These are phyloP conservation scores for Lithophane leautieri DNA, from an alignment of 2,888 invertebrate genomes.

Conservation along the genomic window DNA sequence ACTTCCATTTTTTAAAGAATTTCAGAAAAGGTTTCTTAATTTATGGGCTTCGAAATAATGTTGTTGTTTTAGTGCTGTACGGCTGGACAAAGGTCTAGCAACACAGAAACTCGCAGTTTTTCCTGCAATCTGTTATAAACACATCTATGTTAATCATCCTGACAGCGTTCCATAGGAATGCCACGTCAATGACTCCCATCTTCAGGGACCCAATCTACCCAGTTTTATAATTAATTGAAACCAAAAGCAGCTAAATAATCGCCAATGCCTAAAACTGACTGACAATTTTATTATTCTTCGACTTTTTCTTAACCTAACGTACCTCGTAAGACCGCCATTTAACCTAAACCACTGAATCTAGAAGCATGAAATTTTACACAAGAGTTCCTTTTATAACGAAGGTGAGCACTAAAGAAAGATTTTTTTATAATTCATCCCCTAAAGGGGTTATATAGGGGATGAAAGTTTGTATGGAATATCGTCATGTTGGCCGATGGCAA, in stretches of 20 bases:
- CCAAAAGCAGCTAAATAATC: not conserved
- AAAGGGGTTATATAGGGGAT: not conserved
- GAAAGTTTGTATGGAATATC: not conserved
- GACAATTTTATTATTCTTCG: not conserved
- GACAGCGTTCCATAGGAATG: not conserved
- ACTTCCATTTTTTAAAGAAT: slow-evolving; percentile 20
- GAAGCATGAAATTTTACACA: not conserved
- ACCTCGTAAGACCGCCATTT: too few species aligned
- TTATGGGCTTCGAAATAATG: not conserved
- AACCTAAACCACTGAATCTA: not conserved
- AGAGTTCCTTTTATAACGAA: not conserved
- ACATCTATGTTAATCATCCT: not conserved
- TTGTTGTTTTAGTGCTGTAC: not conserved
- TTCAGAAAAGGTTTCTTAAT: slow-evolving; percentile 21
- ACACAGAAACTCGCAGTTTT: not conserved
- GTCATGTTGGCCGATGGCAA: not conserved
- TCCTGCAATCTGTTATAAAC: not conserved
- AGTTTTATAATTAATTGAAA: not conserved
- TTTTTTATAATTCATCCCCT: not conserved
- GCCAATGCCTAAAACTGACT: not conserved
- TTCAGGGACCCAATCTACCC: not conserved
- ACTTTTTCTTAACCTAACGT: too few species aligned
- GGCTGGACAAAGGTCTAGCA: not conserved
- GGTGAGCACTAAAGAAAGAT: not conserved
- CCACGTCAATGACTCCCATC: too few species aligned